Evolutionary conservation across 2,113 vertebrate species (phyloP).

Genomic region (Hippocampus mohnikei): DNA sequence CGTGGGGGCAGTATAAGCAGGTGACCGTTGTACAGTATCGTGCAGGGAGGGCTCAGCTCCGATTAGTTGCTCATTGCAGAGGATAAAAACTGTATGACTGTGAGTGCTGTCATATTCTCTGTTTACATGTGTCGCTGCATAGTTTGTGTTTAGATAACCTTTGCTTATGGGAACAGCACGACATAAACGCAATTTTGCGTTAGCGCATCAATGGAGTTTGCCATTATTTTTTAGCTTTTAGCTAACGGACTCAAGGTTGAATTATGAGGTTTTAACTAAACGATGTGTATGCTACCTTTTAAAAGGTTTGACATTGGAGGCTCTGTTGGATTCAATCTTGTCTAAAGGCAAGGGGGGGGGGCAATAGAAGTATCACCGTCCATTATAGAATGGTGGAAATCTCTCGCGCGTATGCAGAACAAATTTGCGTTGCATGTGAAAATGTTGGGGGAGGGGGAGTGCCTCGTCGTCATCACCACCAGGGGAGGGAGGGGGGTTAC

Average conservation of each 20-base stretch:
- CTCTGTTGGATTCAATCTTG: neutral
- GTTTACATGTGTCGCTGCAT: neutral
- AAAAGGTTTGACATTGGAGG: neutral
- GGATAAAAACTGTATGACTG: neutral
- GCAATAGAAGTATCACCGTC: neutral
- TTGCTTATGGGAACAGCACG: neutral
- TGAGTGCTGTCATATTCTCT: neutral
- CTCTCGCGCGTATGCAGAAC: constrained; percentile 38
- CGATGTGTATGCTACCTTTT: neutral
- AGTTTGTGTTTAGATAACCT: neutral
- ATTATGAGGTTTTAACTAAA: neutral
- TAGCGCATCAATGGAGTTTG: neutral
- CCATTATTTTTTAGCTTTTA: neutral
- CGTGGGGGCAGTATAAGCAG: too few relatives aligned
- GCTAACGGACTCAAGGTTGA: neutral
- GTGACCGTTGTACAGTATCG: too few relatives aligned
- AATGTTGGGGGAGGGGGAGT: constrained; percentile 55
- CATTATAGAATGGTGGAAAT: constrained; percentile 26
- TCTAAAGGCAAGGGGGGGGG: neutral
- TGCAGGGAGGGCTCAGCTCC: too few relatives aligned
- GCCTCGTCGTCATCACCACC: constrained; percentile 39
- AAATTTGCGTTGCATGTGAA: constrained; percentile 41
- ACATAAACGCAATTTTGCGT: neutral
- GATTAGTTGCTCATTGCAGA: neutral
- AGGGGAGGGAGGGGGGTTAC: constrained; percentile 32